Evolutionary conservation across 2,113 vertebrate species (phyloP), one percentile per base, ranked within the genome.

Genomic region (Ciconia boyciana): DNA sequence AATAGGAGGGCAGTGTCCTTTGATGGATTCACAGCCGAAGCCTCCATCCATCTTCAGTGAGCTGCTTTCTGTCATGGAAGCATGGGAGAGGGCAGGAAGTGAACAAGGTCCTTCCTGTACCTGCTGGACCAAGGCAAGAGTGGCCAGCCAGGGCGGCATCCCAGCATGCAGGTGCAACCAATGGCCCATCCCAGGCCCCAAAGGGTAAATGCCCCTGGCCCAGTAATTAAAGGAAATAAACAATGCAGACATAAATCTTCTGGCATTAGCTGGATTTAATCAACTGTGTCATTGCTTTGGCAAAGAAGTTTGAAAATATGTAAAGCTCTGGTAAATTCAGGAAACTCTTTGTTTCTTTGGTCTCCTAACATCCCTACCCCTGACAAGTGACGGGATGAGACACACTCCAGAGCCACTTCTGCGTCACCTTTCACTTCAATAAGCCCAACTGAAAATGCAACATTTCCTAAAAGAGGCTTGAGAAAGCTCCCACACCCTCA

Each of bases 291-390:
- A 52, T 31, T 91, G 81, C 70, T 93, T 82, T 87, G 87, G 44
- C 49, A 69, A 85, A 94, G 70, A 61, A 69, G 19, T 49, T 26
- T 76, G 41, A 87, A 93, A 87, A 91, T 54, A 57, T 25, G 69
- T 39, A 77, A 92, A 96, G 41, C 77, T 65, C n/a, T 79, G 52
- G 25, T 90, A 93, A 96, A 84, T 75, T 64, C 61, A 86, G 81
- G 69, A 84, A 74, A 61, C 3, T 22, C 20, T 62, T 83, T 88
- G 68, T 84, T 81, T 82, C 77, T 64, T 65, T 68, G 11, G 5
- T 84, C 48, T 87, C 41, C 61, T 66, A 74, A 75, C 14, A 66
- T 28, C 69, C 71, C 14, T 78, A 21, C 16, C 16, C 3, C 13
- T 84, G 62, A 91, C 9, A 77, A 89, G 44, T 34, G 57, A 75